Base-by-base conservation (phyloP, 2,797 vertebrate genomes). In the Pangasius krempfi region DNA sequence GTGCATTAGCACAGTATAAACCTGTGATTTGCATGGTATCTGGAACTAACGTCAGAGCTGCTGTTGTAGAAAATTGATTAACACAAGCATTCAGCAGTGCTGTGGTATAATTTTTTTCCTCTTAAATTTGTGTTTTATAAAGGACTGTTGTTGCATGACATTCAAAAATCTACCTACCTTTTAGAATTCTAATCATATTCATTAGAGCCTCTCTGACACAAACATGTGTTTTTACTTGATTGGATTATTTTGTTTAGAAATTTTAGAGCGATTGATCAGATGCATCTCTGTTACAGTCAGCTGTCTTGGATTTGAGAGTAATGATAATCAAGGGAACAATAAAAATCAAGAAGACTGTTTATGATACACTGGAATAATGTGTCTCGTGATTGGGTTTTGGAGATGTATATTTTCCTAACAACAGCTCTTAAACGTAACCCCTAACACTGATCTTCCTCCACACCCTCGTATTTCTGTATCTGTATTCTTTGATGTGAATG, bases 281-380 rank as follows among this genome's bases (percentile, higher is more conserved):
- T 2, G 40, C 60, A 12, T 50, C 44, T 33, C 33, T 6, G 22
- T 8, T 16, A 20, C 33, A 44, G 54, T 79, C 79, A 40, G 56
- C 79, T 40, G 47, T 79, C 52, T 33, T 22, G 58, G 80, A 64
- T 66, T 66, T 40, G 81, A n/a, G 60, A 64, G 33, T 64, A n/a
- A 40, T 13, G 44, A 50, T 52, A 83, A 64, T 83, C 60, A 83
- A 83, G 14, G 37, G 25, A 44, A 83, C 56, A 64, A 83, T 83
- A 62, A 83, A 80, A 84, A 84, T 84, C 81, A 64, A 25, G 25
- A 20, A 30, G 30, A 84, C 30, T 64, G 80, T 82, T 60, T 60
- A 58, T 44, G 81, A 83, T 64, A 64, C 58, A 47, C 37, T 47
- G 27, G 56, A 82, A 40, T 64, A 62, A 82, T 1, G 8, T 10